phyloP scores from a whole-genome alignment of 2,797 vertebrate species.

The Manis crassicaudata region DNA sequence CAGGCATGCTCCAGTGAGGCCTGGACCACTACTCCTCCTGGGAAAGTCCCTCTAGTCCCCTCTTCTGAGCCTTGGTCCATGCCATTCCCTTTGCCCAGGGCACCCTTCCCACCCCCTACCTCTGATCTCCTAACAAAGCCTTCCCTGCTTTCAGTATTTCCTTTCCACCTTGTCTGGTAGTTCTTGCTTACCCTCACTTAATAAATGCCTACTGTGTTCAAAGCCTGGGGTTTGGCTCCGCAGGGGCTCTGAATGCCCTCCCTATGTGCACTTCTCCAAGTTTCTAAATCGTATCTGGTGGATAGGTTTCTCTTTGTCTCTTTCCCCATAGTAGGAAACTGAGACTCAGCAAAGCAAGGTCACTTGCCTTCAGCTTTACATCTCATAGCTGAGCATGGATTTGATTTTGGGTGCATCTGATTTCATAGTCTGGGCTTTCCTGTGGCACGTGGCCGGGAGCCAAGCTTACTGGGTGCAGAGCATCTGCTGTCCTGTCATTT shows the following conservation, averaged over 20 bases:
- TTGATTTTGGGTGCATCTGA: not conserved
- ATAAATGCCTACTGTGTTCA: not conserved
- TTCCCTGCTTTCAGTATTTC: not conserved
- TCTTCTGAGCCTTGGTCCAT: not conserved
- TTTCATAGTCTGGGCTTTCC: not conserved
- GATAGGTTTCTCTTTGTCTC: not conserved
- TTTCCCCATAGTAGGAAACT: not conserved
- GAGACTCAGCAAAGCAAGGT: not conserved
- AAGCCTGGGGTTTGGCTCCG: not conserved
- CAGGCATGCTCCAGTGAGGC: accelerated
- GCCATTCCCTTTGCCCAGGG: not conserved
- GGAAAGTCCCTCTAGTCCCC: not conserved
- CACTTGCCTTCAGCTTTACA: not conserved
- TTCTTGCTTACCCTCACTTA: not conserved
- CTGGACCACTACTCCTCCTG: not conserved
- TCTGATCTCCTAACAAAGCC: not conserved
- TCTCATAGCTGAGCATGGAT: not conserved
- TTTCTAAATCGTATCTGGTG: not conserved
- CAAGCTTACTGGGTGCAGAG: not conserved
- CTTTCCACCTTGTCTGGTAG: not conserved
- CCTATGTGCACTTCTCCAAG: accelerated
- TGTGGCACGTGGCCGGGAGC: not conserved
- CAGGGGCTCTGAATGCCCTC: not conserved
- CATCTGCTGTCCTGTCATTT: not conserved
- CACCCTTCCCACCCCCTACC: not conserved